Evolutionary conservation across 2,888 invertebrate genomes (phyloP).

Genomic region (Busseola fusca): DNA sequence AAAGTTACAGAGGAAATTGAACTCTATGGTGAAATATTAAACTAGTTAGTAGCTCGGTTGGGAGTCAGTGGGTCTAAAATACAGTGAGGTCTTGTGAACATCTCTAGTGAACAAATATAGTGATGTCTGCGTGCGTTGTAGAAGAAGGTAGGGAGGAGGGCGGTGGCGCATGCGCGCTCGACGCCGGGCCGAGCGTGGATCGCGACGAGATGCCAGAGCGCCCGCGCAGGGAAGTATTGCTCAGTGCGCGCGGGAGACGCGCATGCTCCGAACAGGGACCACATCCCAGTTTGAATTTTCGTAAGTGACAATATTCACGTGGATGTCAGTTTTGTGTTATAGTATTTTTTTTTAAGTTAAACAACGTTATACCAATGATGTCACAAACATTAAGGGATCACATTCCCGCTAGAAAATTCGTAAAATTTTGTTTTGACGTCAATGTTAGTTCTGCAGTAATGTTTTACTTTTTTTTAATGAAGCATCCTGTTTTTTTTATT

Average conservation of each 20-base stretch:
- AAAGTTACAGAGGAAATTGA: neutral
- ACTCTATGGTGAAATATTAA: slow-evolving; percentile 5
- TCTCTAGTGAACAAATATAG: slow-evolving; percentile 64
- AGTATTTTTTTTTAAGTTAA: neutral
- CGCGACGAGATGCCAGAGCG: slow-evolving; percentile 81
- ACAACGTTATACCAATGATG: neutral
- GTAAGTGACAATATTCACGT: slow-evolving; percentile 71
- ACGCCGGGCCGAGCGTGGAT: slow-evolving; percentile 62
- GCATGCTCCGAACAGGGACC: slow-evolving; percentile 92
- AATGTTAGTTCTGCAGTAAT: neutral
- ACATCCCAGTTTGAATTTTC: slow-evolving; percentile 88
- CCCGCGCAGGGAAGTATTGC: slow-evolving; percentile 85
- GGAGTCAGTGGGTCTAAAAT: neutral
- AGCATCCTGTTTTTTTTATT: neutral
- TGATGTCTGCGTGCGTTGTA: slow-evolving; percentile 84
- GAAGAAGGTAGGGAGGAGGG: slow-evolving; percentile 84
- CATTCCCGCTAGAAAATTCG: neutral
- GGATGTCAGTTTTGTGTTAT: neutral
- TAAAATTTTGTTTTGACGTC: neutral
- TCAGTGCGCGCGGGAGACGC: slow-evolving; percentile 89
- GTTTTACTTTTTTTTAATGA: neutral
- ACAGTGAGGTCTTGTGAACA: slow-evolving; percentile 11
- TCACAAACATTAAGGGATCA: neutral
- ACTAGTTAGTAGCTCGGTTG: too few species aligned
- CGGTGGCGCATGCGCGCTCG: slow-evolving; percentile 70